Conservation (phyloP, 2,113 vertebrate species). For the Leptodactylus fuscus region DNA sequence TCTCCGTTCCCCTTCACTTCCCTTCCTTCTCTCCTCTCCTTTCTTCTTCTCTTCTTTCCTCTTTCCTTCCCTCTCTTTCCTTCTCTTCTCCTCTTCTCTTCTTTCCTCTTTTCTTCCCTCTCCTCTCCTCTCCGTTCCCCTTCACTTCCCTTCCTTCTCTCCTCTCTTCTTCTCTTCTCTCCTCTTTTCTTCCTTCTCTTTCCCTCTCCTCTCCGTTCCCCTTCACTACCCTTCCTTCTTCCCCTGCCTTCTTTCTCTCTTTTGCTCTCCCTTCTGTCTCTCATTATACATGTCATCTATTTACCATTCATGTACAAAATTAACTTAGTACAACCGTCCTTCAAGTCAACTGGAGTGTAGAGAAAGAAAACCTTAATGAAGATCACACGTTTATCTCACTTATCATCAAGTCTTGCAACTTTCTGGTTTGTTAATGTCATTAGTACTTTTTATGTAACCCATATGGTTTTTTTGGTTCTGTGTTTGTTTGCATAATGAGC, state of each 20-base stretch:
- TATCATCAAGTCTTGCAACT: not conserved
- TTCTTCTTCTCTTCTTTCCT: too few relatives aligned
- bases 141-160: too few relatives aligned
- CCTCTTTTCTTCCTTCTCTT: too few relatives aligned
- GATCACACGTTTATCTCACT: not conserved
- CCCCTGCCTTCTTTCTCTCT: not conserved
- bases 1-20: too few relatives aligned
- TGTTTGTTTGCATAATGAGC: not conserved
- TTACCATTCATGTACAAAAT: conserved; percentile 18
- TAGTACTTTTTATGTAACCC: conserved; percentile 1
- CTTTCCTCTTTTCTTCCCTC: too few relatives aligned
- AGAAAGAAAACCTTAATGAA: not conserved
- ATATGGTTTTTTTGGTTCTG: not conserved
- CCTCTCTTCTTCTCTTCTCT: too few relatives aligned
- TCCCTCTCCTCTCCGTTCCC: not conserved
- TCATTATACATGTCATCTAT: not conserved
- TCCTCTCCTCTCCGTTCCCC: too few relatives aligned
- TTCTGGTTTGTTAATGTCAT: conserved; percentile 1
- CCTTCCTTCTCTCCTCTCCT: too few relatives aligned
- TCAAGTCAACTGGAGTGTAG: not conserved
- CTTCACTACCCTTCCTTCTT: not conserved
- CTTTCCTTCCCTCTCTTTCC: too few relatives aligned
- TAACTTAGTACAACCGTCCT: not conserved
- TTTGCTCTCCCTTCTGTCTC: not conserved
- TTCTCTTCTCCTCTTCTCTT: too few relatives aligned